phyloP scores from a whole-genome alignment of 2,888 invertebrate species.

The Chorisops tibialis region DNA sequence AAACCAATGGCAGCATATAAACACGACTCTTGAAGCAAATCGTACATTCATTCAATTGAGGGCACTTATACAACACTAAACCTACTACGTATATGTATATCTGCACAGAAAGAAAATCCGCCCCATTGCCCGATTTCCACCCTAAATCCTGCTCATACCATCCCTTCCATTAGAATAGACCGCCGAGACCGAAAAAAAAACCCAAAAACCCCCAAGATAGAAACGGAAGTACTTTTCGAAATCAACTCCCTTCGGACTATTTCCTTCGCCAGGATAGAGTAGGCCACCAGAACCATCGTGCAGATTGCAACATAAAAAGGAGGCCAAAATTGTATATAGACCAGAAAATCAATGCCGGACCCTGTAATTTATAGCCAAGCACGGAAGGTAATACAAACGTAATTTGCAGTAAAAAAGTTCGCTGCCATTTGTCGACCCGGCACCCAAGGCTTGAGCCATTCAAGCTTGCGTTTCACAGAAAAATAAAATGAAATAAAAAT shows the following conservation, averaged over 20 bases:
- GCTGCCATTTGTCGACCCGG: constrained; percentile 7
- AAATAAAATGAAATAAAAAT: neutral
- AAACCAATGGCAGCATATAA: neutral
- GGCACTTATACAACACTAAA: neutral
- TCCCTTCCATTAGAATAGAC: neutral
- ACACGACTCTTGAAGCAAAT: constrained; percentile 3
- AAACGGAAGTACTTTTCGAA: constrained; percentile 3
- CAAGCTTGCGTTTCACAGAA: neutral
- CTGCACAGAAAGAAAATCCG: neutral
- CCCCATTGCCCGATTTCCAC: constrained; percentile 3
- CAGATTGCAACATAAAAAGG: neutral
- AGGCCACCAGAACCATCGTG: neutral
- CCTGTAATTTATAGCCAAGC: constrained; percentile 14
- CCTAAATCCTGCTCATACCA: neutral
- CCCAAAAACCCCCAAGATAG: neutral
- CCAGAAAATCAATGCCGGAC: constrained; percentile 19
- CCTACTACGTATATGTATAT: neutral
- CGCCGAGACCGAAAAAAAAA: neutral
- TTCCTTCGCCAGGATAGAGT: neutral
- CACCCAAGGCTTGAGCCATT: neutral
- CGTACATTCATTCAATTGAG: constrained; percentile 17
- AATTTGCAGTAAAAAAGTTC: constrained; percentile 25
- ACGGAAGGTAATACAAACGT: constrained; percentile 19
- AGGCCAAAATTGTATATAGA: constrained; percentile 1
- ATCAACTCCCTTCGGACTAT: neutral